These are phyloP conservation scores for Stenopsyche tienmushanensis DNA, from an alignment of 1,140 invertebrate species.

Conservation along the genomic window DNA sequence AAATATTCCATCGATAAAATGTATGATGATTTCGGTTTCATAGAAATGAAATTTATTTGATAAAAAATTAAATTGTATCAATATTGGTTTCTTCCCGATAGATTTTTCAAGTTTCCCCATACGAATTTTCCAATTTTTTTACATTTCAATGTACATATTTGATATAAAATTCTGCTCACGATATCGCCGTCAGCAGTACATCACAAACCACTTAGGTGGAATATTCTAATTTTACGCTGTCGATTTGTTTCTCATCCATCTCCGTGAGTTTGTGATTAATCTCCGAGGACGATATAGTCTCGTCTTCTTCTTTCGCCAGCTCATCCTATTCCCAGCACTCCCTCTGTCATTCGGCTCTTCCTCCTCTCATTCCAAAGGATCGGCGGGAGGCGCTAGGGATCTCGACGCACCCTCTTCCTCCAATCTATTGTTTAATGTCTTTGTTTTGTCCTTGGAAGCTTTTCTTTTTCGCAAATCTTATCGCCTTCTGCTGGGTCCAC, in stretches of 20 bases:
- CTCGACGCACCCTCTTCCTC: conserved; percentile 8
- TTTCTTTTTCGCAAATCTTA: conserved; percentile 24
- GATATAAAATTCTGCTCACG: conserved; percentile 18
- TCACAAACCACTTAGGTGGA: conserved; percentile 35
- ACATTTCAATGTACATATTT: conserved; percentile 8
- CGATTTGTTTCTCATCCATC: conserved; percentile 36
- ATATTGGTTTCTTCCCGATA: no score
- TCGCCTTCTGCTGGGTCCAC: conserved; percentile 11
- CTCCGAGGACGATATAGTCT: conserved; percentile 20
- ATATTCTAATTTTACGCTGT: conserved; percentile 41
- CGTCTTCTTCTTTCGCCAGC: conserved; percentile 21
- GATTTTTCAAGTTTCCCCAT: no score
- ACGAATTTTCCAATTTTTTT: neutral
- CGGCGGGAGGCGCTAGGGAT: neutral
- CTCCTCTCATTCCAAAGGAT: neutral
- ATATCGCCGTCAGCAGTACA: conserved; percentile 31
- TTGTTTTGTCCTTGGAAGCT: conserved; percentile 30
- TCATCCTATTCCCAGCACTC: conserved; percentile 10
- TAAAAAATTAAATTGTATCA: no score
- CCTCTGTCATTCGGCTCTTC: no score
- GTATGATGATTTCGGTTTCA: neutral
- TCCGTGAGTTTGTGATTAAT: conserved; percentile 37
- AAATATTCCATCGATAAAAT: no score
- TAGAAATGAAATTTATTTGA: neutral
- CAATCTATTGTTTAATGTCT: conserved; percentile 37